Evolutionary conservation across 2,797 vertebrate species (phyloP), one percentile per base, ranked within the genome.

Genomic region (Enteromius argenteus): DNA sequence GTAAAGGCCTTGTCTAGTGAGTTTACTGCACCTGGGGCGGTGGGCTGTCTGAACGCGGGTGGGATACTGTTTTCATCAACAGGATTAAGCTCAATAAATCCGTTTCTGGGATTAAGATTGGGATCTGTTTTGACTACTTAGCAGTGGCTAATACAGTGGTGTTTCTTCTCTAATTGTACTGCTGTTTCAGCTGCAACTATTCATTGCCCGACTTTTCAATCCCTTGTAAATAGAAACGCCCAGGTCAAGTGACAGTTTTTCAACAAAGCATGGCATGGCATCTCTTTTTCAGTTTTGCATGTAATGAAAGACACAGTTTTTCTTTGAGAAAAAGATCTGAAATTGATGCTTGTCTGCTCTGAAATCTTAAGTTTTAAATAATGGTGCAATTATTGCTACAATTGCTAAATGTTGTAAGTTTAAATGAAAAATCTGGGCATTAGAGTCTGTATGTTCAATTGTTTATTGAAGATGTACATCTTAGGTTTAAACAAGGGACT

Each of bases 1-100:
- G 23, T 64, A 42, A 81, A 58, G 56, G 93, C 91, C 90, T 81
- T 88, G 89, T 90, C 91, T 89, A 93, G 93, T 91, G 90, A 91
- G 87, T 90, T 89, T 75, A 75, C 86, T 89, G 90, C 93, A 95
- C 94, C 94, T 95, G 94, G 91, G 93, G 91, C 92, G 85, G 89
- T 44, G 76, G 90, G 89, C 80, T 90, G 89, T 87, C 92, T 90
- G 89, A 92, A 91, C 92, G 91, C 82, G 92, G 93, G 93, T 93
- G 94, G 94, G 94, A 94, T 94, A 94, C 89, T 94, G 94, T 94
- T 94, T 94, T 93, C 92, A 94, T 92, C 93, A 95, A 94, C 92
- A 92, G 94, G 94, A 95, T 96, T 95, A 95, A 89, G 80, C 87
- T 88, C 89, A 87, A 88, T 92, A 86, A 92, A 91, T 92, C 90